Base-by-base conservation (phyloP, 2,113 vertebrate genomes). In the Noturus placidus region DNA sequence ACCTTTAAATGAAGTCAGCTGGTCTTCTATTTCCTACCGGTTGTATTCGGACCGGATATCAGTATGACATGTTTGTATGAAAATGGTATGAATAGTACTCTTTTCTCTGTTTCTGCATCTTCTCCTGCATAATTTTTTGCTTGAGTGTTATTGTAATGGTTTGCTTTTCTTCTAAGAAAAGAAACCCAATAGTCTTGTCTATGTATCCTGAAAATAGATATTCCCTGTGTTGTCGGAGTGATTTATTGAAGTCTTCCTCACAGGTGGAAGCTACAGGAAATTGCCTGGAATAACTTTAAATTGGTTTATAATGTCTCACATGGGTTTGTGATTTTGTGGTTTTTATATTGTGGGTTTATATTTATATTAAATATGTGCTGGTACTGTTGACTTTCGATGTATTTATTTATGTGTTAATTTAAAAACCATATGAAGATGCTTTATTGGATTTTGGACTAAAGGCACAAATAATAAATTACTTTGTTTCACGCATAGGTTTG, bases 271-370 rank as follows among this genome's bases (percentile, higher is more conserved):
- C 93, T 95, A 91, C 93, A 95, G 95, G 95, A 96, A 96, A 96
- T 95, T 95, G 94, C 93, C 93, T 95, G 92, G 92, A 96, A 96
- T 95, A 93, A 95, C 92, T 94, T 93, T 94, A 95, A 96, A 96
- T 96, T 96, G 95, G 93, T 96, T 95, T 95, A 94, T 95, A 94
- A 96, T 96, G 95, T 94, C 93, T 92, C 92, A 92, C 93, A 94
- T 93, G 93, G 94, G 92, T 90, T 89, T 80, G 91, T 87, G 93
- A 91, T 92, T 92, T 82, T 59, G 79, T 82, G 56, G 56, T 61
- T 82, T 82, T 61, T 82, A 82, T 61, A 61, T 61, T 93, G 92
- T 92, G 92, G 92, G 91, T 93, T 93, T 92, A 96, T 95, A 94
- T 95, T 93, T 94, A 92, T 95, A 94, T 95, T 94, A 96, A 95